These are phyloP conservation scores for Sinhomidia bicolor DNA, from an alignment of 2,888 invertebrate species.

Conservation along the genomic window DNA sequence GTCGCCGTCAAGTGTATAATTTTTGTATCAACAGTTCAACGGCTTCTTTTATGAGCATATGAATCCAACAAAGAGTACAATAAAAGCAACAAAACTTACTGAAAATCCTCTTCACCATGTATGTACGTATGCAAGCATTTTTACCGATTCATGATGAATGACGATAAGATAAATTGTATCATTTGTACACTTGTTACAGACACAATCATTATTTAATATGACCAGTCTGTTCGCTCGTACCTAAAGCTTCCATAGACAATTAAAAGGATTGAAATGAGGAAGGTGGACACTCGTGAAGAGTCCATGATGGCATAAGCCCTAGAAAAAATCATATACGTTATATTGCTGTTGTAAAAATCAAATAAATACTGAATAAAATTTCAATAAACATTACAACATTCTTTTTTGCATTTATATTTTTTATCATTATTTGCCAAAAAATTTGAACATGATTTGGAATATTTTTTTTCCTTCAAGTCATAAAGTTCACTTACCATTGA, in stretches of 20 bases:
- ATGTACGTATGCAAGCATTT: not conserved
- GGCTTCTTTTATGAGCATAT: not conserved
- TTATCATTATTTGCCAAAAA: too few relatives aligned
- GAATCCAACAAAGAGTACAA: not conserved
- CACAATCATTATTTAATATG: too few relatives aligned
- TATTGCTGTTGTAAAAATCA: too few relatives aligned
- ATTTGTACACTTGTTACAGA: too few relatives aligned
- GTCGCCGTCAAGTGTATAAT: not conserved
- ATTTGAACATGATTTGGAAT: not conserved
- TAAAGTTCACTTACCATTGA: slow-evolving; percentile 82
- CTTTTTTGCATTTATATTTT: not conserved
- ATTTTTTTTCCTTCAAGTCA: not conserved
- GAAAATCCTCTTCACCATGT: too few relatives aligned
- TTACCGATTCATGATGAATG: not conserved
- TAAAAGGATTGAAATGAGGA: slow-evolving; percentile 97
- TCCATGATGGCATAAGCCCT: slow-evolving; percentile 99
- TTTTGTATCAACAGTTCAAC: not conserved
- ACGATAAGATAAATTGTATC: too few relatives aligned
- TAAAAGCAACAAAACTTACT: too few relatives aligned
- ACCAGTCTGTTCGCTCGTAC: too few relatives aligned
- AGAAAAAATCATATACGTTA: too few relatives aligned
- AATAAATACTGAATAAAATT: slow-evolving; percentile 48
- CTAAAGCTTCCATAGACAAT: slow-evolving; percentile 98
- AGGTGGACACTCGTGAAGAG: slow-evolving; percentile 97
- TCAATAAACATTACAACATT: not conserved